phyloP scores from a whole-genome alignment of 1,140 invertebrate species.

The Nasonia vitripennis region DNA sequence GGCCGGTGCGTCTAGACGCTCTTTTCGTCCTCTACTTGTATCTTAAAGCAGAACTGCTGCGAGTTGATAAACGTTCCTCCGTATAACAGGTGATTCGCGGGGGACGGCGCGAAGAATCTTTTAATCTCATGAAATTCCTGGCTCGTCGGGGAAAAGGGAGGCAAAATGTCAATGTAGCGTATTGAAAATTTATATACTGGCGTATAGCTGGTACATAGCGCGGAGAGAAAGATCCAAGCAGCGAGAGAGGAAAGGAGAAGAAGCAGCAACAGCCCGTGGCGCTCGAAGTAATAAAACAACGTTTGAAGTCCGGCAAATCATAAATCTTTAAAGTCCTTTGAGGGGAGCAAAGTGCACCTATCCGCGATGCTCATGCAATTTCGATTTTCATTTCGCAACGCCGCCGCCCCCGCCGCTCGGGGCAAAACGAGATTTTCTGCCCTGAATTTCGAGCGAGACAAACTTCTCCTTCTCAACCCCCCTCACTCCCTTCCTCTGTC shows the following conservation, averaged over 20 bases:
- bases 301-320: constrained; percentile 37
- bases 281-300: constrained; percentile 41
- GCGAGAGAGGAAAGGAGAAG: background rate
- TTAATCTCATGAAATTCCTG: background rate
- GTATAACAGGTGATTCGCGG: background rate
- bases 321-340: constrained; percentile 40
- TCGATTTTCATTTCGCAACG: constrained; percentile 39
- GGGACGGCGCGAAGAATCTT: background rate
- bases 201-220: background rate
- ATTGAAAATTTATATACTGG: constrained; percentile 40
- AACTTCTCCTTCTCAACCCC: background rate
- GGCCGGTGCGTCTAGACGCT: background rate
- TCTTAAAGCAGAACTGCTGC: background rate
- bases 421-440: constrained; percentile 31
- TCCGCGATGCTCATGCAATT: constrained; percentile 43
- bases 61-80: no score
- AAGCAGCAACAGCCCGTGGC: background rate
- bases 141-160: background rate
- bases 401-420: background rate
- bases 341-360: constrained; percentile 30
- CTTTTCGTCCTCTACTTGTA: background rate
- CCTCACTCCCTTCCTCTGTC: no score
- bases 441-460: constrained; percentile 4
- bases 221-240: background rate
- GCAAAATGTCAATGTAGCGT: constrained; percentile 25